These are phyloP conservation scores for Parnassius smintheus DNA, from an alignment of 2,888 invertebrate species.

Conservation along the genomic window DNA sequence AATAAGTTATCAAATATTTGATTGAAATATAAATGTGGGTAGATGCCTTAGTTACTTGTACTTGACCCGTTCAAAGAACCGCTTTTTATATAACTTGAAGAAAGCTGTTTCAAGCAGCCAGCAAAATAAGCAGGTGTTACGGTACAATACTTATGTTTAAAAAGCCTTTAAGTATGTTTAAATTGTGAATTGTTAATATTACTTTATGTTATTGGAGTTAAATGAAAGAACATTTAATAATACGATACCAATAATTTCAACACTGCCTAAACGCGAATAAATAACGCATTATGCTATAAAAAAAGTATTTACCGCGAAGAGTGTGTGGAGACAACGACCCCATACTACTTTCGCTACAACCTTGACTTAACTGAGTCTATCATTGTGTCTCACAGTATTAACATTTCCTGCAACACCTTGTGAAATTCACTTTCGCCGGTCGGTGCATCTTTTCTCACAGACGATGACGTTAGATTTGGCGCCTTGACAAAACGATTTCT, in stretches of 20 bases:
- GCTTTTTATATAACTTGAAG: conserved; percentile 24
- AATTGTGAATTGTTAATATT: not conserved
- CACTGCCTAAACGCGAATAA: conserved; percentile 11
- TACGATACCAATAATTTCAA: conserved; percentile 2
- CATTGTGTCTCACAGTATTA: conserved; percentile 49
- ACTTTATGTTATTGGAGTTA: not conserved
- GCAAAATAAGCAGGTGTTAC: conserved; percentile 19
- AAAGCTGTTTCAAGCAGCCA: conserved; percentile 30
- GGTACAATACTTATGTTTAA: not conserved
- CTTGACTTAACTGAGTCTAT: conserved; percentile 55
- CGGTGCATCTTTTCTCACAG: conserved; percentile 36
- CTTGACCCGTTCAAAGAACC: conserved; percentile 8
- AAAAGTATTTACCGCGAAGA: conserved; percentile 13
- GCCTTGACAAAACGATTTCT: conserved; percentile 22
- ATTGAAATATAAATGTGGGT: too few relatives aligned
- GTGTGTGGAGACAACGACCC: conserved; percentile 53
- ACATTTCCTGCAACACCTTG: conserved; percentile 62
- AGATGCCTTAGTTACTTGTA: not conserved
- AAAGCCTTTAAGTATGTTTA: not conserved
- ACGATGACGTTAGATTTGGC: conserved; percentile 28
- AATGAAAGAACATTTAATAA: conserved; percentile 10
- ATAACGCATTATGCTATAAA: conserved; percentile 5
- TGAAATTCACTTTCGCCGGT: conserved; percentile 75
- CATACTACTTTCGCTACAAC: conserved; percentile 74
- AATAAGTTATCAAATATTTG: too few relatives aligned